phyloP scores from a whole-genome alignment of 1,140 invertebrate genomes.

The Eupristina koningsbergeri region DNA sequence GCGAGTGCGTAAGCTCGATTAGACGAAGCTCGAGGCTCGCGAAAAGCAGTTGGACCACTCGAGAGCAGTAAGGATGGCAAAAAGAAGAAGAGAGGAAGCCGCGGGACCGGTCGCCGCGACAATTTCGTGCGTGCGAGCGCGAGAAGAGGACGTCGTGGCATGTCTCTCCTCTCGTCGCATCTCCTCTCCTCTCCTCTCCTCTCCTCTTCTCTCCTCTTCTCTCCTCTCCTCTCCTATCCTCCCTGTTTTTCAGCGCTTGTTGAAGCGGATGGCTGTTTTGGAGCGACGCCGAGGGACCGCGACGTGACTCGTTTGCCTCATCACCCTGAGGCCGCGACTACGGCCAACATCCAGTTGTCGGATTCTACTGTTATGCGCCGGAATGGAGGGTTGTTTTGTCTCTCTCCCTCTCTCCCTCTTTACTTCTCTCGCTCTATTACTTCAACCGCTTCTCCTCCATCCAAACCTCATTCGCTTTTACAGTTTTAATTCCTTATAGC shows the following conservation, averaged over 20 bases:
- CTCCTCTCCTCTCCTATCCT: too few species aligned
- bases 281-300: slow-evolving; percentile 21
- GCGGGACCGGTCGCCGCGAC: slow-evolving; percentile 29
- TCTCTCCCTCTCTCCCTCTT: neutral
- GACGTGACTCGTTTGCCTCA: slow-evolving; percentile 42
- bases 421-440: neutral
- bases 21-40: neutral
- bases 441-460: neutral
- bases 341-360: neutral
- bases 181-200: too few species aligned
- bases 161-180: too few species aligned
- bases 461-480: neutral
- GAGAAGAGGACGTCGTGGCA: neutral
- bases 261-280: neutral
- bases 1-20: neutral
- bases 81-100: neutral
- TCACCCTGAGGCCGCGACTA: neutral
- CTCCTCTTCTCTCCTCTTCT: too few species aligned
- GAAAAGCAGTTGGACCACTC: neutral
- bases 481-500: neutral
- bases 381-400: neutral
- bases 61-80: neutral
- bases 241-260: neutral
- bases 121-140: neutral
- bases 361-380: neutral